A percentile compares a stretch with the other conserved stretches of the same genome.
Conservation (phyloP, 1,140 invertebrate genomes). For the Philaenus spumarius region DNA sequence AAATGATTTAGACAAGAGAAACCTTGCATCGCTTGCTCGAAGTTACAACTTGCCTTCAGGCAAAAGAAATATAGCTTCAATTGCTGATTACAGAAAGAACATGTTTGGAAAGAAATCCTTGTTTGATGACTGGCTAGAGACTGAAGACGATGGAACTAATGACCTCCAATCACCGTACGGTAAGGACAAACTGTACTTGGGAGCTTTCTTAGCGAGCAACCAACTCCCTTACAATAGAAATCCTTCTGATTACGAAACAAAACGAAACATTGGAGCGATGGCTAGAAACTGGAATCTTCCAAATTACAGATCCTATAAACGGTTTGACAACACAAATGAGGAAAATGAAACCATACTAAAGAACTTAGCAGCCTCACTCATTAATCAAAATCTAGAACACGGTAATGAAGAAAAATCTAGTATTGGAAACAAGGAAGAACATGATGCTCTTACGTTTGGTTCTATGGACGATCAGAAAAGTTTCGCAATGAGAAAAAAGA, state of each 20-base stretch:
- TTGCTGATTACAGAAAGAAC: constrained; percentile 17
- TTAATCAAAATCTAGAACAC: constrained; percentile 11
- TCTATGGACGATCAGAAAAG: constrained; percentile 14
- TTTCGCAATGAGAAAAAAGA: constrained; percentile 18
- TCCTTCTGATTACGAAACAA: too few species aligned
- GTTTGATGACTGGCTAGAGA: constrained; percentile 12
- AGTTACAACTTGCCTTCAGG: constrained; percentile 14
- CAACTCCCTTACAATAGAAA: too few species aligned
- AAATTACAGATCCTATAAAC: not conserved
- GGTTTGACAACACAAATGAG: not conserved
- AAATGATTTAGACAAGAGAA: constrained; percentile 24
- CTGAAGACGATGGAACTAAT: constrained; percentile 24
- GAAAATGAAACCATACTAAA: constrained; percentile 9
- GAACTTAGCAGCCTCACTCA: constrained; percentile 25
- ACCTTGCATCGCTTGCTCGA: constrained; percentile 23
- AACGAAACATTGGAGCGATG: constrained; percentile 19
- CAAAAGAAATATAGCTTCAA: constrained; percentile 27
- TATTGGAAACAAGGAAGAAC: not conserved
- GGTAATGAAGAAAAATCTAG: not conserved
- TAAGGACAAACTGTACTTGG: constrained; percentile 29
- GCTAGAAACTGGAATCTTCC: not conserved
- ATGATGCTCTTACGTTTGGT: constrained; percentile 13
- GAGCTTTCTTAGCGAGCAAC: constrained; percentile 15
- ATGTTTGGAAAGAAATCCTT: constrained; percentile 6
- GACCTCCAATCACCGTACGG: constrained; percentile 25